Evolutionary conservation across 2,113 vertebrate species (phyloP).

Genomic region (Crotalus helleri): DNA sequence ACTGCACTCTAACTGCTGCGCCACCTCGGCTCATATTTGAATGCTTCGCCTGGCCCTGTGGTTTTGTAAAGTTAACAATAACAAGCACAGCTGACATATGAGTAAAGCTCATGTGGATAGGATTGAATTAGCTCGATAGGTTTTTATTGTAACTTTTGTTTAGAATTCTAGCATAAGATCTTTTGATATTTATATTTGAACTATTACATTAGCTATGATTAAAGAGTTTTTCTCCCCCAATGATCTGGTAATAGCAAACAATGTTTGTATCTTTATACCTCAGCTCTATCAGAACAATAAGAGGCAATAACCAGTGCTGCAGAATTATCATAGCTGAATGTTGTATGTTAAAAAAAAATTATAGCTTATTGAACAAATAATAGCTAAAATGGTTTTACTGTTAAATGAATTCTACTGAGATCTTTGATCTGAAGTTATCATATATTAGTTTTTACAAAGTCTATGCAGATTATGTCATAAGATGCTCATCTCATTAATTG

Average conservation of each 20-base stretch:
- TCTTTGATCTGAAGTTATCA: not conserved
- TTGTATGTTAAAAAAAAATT: too few relatives aligned
- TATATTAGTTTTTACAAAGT: too few relatives aligned
- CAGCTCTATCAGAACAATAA: not conserved
- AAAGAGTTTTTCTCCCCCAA: conserved; percentile 50
- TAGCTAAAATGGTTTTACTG: too few relatives aligned
- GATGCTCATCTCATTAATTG: too few relatives aligned
- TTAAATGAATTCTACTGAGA: not conserved
- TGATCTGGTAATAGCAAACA: conserved; percentile 44
- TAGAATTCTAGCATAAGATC: conserved; percentile 57
- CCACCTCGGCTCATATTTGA: not conserved
- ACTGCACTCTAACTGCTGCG: too few relatives aligned
- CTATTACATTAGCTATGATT: conserved; percentile 66
- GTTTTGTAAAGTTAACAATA: not conserved
- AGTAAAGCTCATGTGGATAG: conserved; percentile 27
- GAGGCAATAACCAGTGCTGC: not conserved
- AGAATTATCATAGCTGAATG: not conserved
- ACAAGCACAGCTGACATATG: conserved; percentile 33
- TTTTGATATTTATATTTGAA: conserved; percentile 56
- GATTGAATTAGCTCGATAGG: not conserved
- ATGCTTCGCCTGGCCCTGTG: not conserved
- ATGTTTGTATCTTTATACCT: conserved; percentile 43
- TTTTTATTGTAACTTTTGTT: conserved; percentile 43
- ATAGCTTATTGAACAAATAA: too few relatives aligned
- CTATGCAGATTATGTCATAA: too few relatives aligned